Evolutionary conservation across 2,113 vertebrate genomes (phyloP).

Genomic region (Lophotis ruficrista): DNA sequence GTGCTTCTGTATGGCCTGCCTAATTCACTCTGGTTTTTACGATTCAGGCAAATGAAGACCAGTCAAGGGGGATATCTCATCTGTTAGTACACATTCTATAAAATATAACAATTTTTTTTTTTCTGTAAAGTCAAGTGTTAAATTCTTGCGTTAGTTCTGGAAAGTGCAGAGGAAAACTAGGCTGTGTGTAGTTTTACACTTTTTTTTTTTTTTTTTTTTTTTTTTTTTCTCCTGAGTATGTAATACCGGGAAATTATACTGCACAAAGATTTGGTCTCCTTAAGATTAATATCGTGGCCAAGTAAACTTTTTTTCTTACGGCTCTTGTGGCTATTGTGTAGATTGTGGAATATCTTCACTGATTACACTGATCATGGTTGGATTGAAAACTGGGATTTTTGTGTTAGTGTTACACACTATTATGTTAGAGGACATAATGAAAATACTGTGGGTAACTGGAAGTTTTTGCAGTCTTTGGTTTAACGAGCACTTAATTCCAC

Average conservation of each 20-base stretch:
- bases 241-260: not conserved
- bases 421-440: not conserved
- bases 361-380: not conserved
- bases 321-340: not conserved
- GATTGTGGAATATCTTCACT: not conserved
- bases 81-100: not conserved
- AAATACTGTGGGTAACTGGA: not conserved
- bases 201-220: not conserved
- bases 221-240: not conserved
- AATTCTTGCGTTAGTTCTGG: not conserved
- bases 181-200: not conserved
- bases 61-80: not conserved
- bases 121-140: not conserved
- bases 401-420: accelerated
- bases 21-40: not conserved
- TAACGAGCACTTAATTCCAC: accelerated
- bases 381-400: not conserved
- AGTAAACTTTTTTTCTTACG: not conserved
- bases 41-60: not conserved
- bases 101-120: not conserved
- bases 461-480: not conserved
- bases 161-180: not conserved
- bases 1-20: not conserved
- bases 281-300: not conserved
- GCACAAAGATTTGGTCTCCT: not conserved